These are phyloP conservation scores for Acheta domesticus DNA, from an alignment of 2,888 invertebrate species.

Conservation along the genomic window DNA sequence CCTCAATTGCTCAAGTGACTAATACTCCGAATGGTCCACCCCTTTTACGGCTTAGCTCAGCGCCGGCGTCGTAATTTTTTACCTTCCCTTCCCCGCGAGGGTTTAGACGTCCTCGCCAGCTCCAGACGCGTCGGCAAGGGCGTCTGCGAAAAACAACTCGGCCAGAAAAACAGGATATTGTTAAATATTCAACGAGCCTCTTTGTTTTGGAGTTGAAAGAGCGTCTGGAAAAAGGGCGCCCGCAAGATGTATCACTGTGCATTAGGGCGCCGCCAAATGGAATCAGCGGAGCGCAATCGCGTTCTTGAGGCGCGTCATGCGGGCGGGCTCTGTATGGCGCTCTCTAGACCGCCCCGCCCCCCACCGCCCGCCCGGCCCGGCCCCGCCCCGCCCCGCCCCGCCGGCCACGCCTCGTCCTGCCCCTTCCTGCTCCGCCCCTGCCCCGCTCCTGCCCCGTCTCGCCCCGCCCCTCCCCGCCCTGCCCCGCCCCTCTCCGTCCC, in stretches of 20 bases:
- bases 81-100: not conserved
- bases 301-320: not conserved
- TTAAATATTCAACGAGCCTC: not conserved
- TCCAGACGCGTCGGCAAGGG: not conserved
- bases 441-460: too few species aligned
- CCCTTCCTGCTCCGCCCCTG: too few species aligned
- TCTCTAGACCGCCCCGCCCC: too few species aligned
- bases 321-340: not conserved
- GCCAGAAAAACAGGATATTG: not conserved
- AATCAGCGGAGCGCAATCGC: not conserved
- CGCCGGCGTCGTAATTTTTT: not conserved
- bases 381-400: too few species aligned
- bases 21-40: not conserved
- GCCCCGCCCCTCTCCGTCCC: too few species aligned
- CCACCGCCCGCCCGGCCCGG: too few species aligned
- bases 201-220: not conserved
- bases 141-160: not conserved
- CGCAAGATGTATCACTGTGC: not conserved
- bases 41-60: not conserved
- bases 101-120: not conserved
- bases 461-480: too few species aligned
- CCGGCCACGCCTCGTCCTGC: too few species aligned
- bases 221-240: not conserved
- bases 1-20: not conserved
- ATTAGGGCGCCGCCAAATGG: not conserved